Percentiles rank a stretch among this genome's conserved stretches.
phyloP scores from a whole-genome alignment of 2,888 invertebrate genomes.

The Papilio protenor region DNA sequence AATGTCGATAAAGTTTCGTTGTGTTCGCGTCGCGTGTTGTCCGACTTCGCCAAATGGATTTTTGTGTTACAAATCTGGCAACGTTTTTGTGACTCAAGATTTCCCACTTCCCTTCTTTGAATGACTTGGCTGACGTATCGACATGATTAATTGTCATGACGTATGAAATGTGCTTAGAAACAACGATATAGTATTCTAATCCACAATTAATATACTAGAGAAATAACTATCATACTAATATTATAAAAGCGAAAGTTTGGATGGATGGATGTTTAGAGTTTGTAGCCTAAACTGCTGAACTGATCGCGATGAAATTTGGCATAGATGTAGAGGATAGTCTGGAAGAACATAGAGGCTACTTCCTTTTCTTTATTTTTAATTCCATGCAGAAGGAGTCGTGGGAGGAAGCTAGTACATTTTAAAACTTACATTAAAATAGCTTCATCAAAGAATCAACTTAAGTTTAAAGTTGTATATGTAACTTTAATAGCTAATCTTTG shows the following conservation, averaged over 20 bases:
- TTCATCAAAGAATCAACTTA: neutral
- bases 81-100: conserved; percentile 28
- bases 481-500: neutral
- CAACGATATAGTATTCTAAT: neutral
- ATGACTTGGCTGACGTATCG: conserved; percentile 3
- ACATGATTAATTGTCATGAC: conserved; percentile 24
- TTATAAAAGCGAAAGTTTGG: too few species aligned
- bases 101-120: conserved; percentile 23
- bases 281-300: too few species aligned
- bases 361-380: too few species aligned
- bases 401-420: too few species aligned
- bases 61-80: conserved; percentile 49
- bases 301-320: too few species aligned
- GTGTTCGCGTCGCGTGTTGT: conserved; percentile 45
- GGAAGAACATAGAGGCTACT: too few species aligned
- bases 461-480: neutral
- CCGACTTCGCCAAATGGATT: conserved; percentile 46
- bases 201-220: neutral
- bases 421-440: neutral
- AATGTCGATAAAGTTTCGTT: conserved; percentile 51
- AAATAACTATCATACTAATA: too few species aligned
- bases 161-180: neutral
- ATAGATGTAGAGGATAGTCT: too few species aligned
- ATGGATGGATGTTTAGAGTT: too few species aligned
- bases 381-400: too few species aligned